Conservation (phyloP, 2,888 invertebrate species). For the Lasius platythorax region DNA sequence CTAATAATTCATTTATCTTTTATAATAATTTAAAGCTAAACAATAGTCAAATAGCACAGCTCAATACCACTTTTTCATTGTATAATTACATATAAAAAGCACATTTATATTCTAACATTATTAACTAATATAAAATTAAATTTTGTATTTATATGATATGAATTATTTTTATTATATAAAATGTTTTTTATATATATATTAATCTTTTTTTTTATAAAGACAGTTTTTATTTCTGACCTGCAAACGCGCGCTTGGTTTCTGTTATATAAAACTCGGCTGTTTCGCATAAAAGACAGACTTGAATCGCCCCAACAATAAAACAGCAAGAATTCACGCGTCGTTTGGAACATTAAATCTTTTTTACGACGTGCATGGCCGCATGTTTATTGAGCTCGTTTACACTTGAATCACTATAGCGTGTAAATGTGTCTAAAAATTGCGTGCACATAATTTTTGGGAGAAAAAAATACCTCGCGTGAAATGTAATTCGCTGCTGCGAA, state of each 20-base stretch:
- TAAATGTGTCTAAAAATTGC: neutral
- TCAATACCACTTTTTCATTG: neutral
- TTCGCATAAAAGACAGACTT: constrained; percentile 54
- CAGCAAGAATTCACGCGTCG: constrained; percentile 48
- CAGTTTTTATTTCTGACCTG: neutral
- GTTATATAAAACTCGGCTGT: neutral
- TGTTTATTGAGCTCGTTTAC: neutral
- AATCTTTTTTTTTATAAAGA: neutral
- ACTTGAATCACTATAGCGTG: neutral
- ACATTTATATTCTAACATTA: neutral
- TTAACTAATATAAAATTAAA: neutral
- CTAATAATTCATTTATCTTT: neutral
- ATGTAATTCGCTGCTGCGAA: neutral
- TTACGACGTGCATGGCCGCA: constrained; percentile 20
- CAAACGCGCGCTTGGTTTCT: neutral
- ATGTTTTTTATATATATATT: neutral
- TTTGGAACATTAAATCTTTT: constrained; percentile 56
- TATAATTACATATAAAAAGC: neutral
- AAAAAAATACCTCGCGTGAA: neutral
- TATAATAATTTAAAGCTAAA: neutral
- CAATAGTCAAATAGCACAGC: neutral
- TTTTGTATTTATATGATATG: neutral
- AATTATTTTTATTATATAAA: neutral
- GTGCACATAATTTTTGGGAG: neutral
- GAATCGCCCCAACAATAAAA: constrained; percentile 59